Conservation (phyloP, 2,113 vertebrate species). For the human (Homo sapiens) region DNA sequence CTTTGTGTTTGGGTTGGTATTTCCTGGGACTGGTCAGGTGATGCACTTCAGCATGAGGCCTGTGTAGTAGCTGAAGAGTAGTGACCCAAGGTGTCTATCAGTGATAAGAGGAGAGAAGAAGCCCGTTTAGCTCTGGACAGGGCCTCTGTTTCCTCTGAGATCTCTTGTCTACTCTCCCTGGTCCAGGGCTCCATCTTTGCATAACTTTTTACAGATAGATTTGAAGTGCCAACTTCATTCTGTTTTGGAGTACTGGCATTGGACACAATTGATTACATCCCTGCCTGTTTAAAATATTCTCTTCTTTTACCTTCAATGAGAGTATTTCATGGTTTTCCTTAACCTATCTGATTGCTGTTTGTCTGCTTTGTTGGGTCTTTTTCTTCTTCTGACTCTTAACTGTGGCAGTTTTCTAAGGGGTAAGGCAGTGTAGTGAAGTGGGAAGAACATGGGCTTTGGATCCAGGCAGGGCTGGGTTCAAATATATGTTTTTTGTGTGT, state of each 20-base stretch:
- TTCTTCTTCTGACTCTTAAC: constrained; percentile 25
- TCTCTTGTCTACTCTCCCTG: background rate
- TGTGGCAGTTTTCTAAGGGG: background rate
- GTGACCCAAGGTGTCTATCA: constrained; percentile 64
- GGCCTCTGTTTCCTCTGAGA: constrained; percentile 29
- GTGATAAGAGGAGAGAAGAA: constrained; percentile 70
- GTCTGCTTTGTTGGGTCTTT: constrained; percentile 14
- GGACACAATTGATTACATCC: background rate
- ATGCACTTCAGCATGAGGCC: background rate
- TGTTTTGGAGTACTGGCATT: background rate
- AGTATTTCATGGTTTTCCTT: constrained; percentile 13
- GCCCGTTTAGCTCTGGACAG: background rate
- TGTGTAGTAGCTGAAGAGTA: background rate
- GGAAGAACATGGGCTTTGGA: background rate
- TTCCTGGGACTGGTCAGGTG: constrained; percentile 15
- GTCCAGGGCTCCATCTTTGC: background rate
- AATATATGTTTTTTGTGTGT: background rate
- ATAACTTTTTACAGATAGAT: background rate
- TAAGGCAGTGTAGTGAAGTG: background rate
- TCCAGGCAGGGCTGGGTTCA: background rate
- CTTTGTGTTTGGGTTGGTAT: background rate
- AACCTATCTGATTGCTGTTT: background rate
- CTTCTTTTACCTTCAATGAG: background rate
- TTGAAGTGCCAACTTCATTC: background rate
- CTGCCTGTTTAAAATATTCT: background rate